These are phyloP conservation scores for Anoplopoma fimbria DNA, from an alignment of 2,113 vertebrate species.

Conservation along the genomic window DNA sequence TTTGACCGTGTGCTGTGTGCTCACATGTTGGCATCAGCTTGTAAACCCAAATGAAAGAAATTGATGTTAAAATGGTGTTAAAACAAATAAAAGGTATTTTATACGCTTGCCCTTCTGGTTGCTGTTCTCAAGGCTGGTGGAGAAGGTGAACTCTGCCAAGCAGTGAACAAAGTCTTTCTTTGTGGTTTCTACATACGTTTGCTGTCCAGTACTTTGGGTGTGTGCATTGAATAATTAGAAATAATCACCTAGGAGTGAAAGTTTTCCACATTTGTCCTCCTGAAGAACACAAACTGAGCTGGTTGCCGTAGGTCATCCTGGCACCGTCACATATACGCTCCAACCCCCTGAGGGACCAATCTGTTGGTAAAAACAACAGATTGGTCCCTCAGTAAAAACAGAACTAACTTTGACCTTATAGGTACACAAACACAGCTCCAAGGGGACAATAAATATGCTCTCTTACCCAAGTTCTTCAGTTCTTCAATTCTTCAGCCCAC, in stretches of 20 bases:
- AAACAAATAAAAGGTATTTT: slow-evolving; percentile 47
- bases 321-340: background rate
- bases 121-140: slow-evolving; percentile 25
- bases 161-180: slow-evolving; percentile 61
- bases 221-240: slow-evolving; percentile 36
- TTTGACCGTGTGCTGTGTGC: background rate
- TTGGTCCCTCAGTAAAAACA: too few relatives aligned
- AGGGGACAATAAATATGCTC: background rate
- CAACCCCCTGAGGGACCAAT: background rate
- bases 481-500: background rate
- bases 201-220: background rate
- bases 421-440: background rate
- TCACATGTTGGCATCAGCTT: slow-evolving; percentile 9
- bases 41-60: background rate
- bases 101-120: slow-evolving; percentile 31
- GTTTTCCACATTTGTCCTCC: slow-evolving; percentile 34
- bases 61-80: background rate
- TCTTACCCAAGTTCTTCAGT: background rate
- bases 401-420: background rate
- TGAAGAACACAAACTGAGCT: slow-evolving; percentile 1
- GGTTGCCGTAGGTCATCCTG: slow-evolving; percentile 18
- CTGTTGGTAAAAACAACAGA: slow-evolving; percentile 9
- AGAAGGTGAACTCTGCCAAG: slow-evolving; percentile 45
- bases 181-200: slow-evolving; percentile 55
- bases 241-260: slow-evolving; percentile 42